These are phyloP conservation scores for Phania funesta DNA, from an alignment of 2,888 invertebrate species.

Conservation along the genomic window DNA sequence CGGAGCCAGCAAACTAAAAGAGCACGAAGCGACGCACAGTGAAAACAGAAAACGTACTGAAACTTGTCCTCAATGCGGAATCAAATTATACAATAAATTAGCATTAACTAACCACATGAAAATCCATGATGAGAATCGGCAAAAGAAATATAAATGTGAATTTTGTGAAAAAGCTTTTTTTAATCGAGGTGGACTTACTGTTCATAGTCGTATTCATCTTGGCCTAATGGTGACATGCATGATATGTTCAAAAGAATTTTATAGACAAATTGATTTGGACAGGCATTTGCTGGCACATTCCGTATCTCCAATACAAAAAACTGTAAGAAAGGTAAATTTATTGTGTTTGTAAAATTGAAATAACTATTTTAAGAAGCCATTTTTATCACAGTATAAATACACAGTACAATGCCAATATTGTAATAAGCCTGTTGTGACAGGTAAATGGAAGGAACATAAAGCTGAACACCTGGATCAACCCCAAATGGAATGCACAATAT, in stretches of 20 bases:
- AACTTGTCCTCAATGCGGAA: constrained; percentile 39
- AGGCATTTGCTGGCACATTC: constrained; percentile 46
- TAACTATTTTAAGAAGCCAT: background rate
- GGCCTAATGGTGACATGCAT: constrained; percentile 47
- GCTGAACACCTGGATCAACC: constrained; percentile 43
- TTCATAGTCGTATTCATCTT: constrained; percentile 62
- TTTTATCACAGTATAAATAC: constrained; percentile 9
- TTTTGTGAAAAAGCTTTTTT: constrained; percentile 67
- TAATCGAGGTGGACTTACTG: constrained; percentile 67
- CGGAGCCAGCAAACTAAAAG: constrained; percentile 41
- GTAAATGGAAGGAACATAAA: constrained; percentile 37
- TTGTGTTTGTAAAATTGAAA: background rate
- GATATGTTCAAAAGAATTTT: constrained; percentile 48
- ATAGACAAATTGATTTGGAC: constrained; percentile 40
- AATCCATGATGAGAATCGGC: constrained; percentile 66
- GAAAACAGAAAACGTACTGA: constrained; percentile 58
- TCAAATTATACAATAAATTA: constrained; percentile 35
- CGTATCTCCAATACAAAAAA: background rate
- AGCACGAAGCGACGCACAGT: constrained; percentile 62
- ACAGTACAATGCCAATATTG: constrained; percentile 42
- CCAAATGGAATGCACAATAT: constrained; percentile 42
- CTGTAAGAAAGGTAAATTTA: background rate
- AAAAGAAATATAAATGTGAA: constrained; percentile 61
- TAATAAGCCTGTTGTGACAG: constrained; percentile 1
- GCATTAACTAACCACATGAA: constrained; percentile 63